Base-by-base conservation (phyloP, 2,113 vertebrate genomes). In the Atrichornis clamosus region DNA sequence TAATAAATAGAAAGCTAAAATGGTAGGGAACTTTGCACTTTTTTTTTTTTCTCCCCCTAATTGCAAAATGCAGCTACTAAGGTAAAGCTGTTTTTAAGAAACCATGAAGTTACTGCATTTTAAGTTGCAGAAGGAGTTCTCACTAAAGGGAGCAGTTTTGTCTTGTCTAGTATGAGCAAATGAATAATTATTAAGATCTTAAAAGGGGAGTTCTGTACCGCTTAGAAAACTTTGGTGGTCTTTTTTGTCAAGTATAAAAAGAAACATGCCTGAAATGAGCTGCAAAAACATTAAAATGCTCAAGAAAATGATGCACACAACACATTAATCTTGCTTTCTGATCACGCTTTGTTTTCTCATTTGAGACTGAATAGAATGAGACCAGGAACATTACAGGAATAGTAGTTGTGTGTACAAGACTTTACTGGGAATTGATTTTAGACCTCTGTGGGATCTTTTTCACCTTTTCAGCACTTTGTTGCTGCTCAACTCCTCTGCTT, bases 121-220 rank as follows among this genome's bases (percentile, higher is more conserved):
- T 73, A 69, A 69, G 26, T 78, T 90, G n/a, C 26, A 39, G 35
- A 46, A 76, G 23, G 49, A 67, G 7, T 88, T 88, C 14, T 70
- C 13, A 32, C 6, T 65, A n/a, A 84, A 88, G 44, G 39, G 32
- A 77, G 10, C n/a, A 60, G 11, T 44, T 85, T 37, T 53, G 39
- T 41, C 13, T 41, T 41, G 39, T 41, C 13, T 41, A 41, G 39
- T 41, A 41, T 41, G 39, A 41, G 39, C 39, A 13, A 13, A 41
- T 41, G 39, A 41, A 41, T 41, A 41, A 41, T 41, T 41, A 41
- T 13, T 69, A 44, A 35, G 28, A 22, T 56, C 58, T 85, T 77
- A 32, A 27, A 42, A 50, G 13, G 4, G 7, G 5, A 8, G 8
- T n/a, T 70, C 49, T 85, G 8, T 64, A 56, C 42, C 0, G 0